phyloP scores from a whole-genome alignment of 2,888 invertebrate genomes.

The Heliconius sara region DNA sequence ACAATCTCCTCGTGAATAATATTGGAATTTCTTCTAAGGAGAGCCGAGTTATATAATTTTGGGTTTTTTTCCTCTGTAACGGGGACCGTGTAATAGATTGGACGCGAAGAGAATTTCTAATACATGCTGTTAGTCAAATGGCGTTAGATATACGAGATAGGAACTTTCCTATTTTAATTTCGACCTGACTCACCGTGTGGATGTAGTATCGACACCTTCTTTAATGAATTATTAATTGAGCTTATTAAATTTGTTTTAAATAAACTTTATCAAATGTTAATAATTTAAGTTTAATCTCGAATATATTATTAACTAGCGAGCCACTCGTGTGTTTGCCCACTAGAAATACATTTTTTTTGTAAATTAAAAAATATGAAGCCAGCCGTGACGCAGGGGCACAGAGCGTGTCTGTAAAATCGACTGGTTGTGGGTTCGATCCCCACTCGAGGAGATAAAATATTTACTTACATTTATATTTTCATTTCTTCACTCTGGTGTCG shows the following conservation, averaged over 20 bases:
- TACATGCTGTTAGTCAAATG: conserved; percentile 17
- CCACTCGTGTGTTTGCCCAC: no score
- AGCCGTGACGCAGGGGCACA: no score
- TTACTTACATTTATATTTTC: no score
- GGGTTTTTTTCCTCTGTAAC: conserved; percentile 54
- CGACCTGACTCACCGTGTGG: not conserved
- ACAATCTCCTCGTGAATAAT: conserved; percentile 56
- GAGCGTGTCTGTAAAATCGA: no score
- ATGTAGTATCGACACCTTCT: conserved; percentile 3
- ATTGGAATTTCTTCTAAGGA: conserved; percentile 56
- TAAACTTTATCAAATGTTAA: no score
- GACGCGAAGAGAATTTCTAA: conserved; percentile 32
- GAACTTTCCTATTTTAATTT: conserved; percentile 17
- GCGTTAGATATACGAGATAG: conserved; percentile 14
- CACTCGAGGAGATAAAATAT: no score
- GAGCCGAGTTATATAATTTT: conserved; percentile 57
- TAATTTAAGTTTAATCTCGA: no score
- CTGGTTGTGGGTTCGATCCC: no score
- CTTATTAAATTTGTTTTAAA: not conserved
- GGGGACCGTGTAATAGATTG: conserved; percentile 34
- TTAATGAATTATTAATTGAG: conserved; percentile 12
- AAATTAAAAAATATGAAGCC: no score
- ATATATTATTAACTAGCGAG: no score
- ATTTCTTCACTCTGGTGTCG: no score
- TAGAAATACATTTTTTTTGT: no score